Percentiles rank a stretch among this genome's conserved stretches.
Evolutionary conservation across 2,888 invertebrate species (phyloP).

Genomic region (Liopterus haemorrhoidalis): DNA sequence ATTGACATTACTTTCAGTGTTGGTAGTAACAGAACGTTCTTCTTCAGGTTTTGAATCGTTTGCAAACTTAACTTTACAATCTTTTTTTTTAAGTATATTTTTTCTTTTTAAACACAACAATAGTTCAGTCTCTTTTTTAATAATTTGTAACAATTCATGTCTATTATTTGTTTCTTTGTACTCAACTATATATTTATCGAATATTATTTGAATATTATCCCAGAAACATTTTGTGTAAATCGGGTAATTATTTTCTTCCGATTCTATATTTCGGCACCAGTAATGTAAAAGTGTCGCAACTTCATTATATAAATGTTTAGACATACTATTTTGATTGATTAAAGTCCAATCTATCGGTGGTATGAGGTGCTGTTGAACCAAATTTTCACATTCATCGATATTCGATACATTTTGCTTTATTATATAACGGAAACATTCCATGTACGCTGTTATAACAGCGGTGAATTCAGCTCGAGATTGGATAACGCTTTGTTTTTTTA

Average conservation of each 20-base stretch:
- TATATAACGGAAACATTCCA: constrained; percentile 68
- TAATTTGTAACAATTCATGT: constrained; percentile 30
- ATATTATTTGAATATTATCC: constrained; percentile 40
- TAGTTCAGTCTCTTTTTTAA: constrained; percentile 47
- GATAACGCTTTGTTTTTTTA: constrained; percentile 54
- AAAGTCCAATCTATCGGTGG: constrained; percentile 49
- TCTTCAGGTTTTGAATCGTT: constrained; percentile 32
- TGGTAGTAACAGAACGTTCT: constrained; percentile 27
- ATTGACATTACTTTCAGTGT: constrained; percentile 29
- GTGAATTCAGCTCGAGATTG: constrained; percentile 62
- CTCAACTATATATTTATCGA: constrained; percentile 37
- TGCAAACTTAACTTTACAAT: constrained; percentile 53
- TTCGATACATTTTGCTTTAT: constrained; percentile 50
- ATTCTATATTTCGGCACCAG: constrained; percentile 49
- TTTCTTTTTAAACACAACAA: constrained; percentile 45
- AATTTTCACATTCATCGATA: constrained; percentile 42
- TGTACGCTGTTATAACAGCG: constrained; percentile 60
- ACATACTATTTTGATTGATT: constrained; percentile 41
- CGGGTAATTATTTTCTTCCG: constrained; percentile 39
- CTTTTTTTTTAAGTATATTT: constrained; percentile 43
- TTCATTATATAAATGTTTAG: constrained; percentile 49
- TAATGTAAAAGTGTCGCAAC: constrained; percentile 50
- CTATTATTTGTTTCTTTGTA: constrained; percentile 31
- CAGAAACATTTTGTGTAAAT: constrained; percentile 44
- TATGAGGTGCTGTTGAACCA: constrained; percentile 46